These are phyloP conservation scores for Thyatira batis DNA, from an alignment of 2,888 invertebrate species.

Conservation along the genomic window DNA sequence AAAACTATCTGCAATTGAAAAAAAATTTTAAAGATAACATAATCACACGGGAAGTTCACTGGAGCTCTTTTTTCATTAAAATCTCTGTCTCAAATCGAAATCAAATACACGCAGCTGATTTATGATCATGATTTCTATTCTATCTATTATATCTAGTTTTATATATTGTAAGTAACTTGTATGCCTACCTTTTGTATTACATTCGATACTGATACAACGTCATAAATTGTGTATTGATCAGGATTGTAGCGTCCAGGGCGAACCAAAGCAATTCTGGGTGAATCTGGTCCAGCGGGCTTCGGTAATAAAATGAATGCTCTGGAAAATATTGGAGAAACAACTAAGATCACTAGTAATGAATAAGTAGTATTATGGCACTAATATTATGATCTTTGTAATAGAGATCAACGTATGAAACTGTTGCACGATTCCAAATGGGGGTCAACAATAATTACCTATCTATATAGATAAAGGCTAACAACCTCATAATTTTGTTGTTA, in stretches of 20 bases:
- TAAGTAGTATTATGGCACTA: too few relatives aligned
- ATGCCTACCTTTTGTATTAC: conserved; percentile 47
- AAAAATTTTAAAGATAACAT: neutral
- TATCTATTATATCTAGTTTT: neutral
- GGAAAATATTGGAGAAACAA: conserved; percentile 12
- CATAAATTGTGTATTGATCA: conserved; percentile 52
- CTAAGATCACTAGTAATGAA: neutral
- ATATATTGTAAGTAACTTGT: neutral
- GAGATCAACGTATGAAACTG: too few relatives aligned
- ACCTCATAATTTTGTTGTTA: neutral
- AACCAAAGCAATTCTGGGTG: conserved; percentile 75
- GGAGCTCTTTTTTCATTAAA: too few relatives aligned
- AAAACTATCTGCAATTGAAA: conserved; percentile 56
- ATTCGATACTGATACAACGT: conserved; percentile 44
- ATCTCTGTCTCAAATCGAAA: too few relatives aligned
- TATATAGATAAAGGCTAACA: neutral
- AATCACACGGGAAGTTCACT: too few relatives aligned
- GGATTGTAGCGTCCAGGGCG: conserved; percentile 77
- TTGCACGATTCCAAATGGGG: too few relatives aligned
- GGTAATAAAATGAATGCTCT: conserved; percentile 51
- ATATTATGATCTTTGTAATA: too few relatives aligned
- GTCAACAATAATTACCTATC: too few relatives aligned
- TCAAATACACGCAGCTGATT: too few relatives aligned
- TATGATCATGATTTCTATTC: too few relatives aligned
- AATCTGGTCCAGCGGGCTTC: conserved; percentile 44